phyloP scores from a whole-genome alignment of 2,888 invertebrate genomes.

The Nephrotoma guestfalica region DNA sequence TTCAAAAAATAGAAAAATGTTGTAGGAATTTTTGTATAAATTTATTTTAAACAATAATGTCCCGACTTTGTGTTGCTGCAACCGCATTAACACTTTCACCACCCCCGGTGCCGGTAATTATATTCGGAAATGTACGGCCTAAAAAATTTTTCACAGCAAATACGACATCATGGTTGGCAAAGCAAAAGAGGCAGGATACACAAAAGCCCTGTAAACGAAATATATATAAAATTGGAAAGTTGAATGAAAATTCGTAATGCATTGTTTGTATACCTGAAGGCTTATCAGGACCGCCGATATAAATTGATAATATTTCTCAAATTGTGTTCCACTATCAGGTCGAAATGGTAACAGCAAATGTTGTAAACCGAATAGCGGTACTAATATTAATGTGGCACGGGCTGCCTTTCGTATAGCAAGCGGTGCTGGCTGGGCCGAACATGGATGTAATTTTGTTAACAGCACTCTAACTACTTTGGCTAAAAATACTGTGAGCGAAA shows the following conservation, averaged over 20 bases:
- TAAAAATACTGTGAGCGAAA: constrained; percentile 27
- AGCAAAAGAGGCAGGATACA: constrained; percentile 56
- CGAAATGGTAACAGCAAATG: constrained; percentile 53
- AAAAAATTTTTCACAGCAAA: constrained; percentile 35
- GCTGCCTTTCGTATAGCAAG: constrained; percentile 48
- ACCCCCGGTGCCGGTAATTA: constrained; percentile 14
- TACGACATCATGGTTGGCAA: constrained; percentile 60
- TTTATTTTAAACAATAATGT: constrained; percentile 26
- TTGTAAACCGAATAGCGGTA: constrained; percentile 64
- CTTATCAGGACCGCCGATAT: constrained; percentile 36
- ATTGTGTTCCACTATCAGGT: constrained; percentile 39
- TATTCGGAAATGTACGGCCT: constrained; percentile 27
- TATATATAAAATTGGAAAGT: constrained; percentile 14
- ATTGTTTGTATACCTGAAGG: neutral
- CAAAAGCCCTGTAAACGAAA: constrained; percentile 42
- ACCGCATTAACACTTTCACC: constrained; percentile 5
- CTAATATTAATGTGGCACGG: constrained; percentile 53
- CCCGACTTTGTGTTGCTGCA: constrained; percentile 26
- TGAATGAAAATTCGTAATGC: neutral
- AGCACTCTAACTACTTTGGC: constrained; percentile 50
- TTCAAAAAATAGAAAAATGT: constrained; percentile 11
- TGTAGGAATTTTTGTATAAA: neutral
- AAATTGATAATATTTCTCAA: constrained; percentile 47
- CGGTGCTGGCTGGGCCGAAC: constrained; percentile 43
- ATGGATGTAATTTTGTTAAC: constrained; percentile 46